Base-by-base conservation (phyloP, 2,113 vertebrate species). In the Callipepla squamata region DNA sequence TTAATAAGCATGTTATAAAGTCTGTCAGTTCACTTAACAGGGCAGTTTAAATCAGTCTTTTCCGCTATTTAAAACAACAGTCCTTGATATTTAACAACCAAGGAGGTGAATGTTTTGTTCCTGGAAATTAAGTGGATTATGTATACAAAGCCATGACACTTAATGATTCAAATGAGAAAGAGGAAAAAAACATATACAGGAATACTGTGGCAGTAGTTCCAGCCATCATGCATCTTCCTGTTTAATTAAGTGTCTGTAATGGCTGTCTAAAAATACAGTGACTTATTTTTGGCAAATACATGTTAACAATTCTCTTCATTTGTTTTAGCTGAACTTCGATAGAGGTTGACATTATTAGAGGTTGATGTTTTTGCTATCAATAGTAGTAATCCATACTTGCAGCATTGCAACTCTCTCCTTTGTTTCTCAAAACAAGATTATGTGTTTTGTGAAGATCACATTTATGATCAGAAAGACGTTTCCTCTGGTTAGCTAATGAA, bases 1-100 rank as follows among this genome's bases (percentile, higher is more conserved):
- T 89, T 95, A 93, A 93, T 83, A 95, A 96, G 51, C 62, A 88
- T 74, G 62, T 87, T 93, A 73, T 89, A 77, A 96, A 97, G 96
- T 95, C 78, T 89, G 86, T 95, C 85, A 96, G 75, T 66, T 84
- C 59, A 38, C 45, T 36, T 80, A 86, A 93, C 18, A 91, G 59
- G 87, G 84, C 73, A 92, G 51, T 80, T 94, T 88, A 96, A 96
- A 94, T 51, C 25, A 30, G 78, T 86, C 7, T 82, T 84, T 92
- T 86, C 78, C 32, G 80, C 59, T 74, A 80, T 89, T 93, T 95
- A 88, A 96, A 93, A 40, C 40, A 68, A 11, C 36, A 67, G 26
- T 78, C 23, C 72, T 93, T 94, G 68, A 57, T 85, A 86, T 50
- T 90, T 85, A 94, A 57, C 55, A 93, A 34, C 7, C 57, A 78